Evolutionary conservation across 2,888 invertebrate genomes (phyloP), one percentile per base, ranked within the genome.

Genomic region (Cyclophora punctaria): DNA sequence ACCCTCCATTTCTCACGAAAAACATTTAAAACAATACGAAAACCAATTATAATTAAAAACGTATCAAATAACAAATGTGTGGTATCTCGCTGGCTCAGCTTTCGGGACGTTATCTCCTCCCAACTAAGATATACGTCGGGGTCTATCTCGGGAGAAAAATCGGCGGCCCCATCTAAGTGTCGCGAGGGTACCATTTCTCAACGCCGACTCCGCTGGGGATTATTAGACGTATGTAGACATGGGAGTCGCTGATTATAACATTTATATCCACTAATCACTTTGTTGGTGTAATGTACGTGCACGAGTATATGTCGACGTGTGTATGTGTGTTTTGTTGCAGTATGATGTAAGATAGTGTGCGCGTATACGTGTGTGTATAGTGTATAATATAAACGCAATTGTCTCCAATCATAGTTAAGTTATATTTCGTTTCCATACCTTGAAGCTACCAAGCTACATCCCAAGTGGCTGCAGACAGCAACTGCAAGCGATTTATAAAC

Each of bases 121-220:
- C 56, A 52, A 57, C 58, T 34, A 66, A 74, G 74, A 74, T 73
- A 72, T 70, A 74, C 71, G 73, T 59, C 2, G 55, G 53, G 63
- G 60, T 69, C 71, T 79, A 78, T 80, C 80, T 75, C 71, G 57
- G 57, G 74, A 78, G 80, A 79, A 78, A 80, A 80, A 81, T 80
- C 73, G 75, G 70, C 60, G 71, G 67, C 57, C 69, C 64, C 71
- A 73, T 75, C 74, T 69, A 67, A 60, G 56, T 62, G 66, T 66
- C 76, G 69, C 73, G 64, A 59, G 65, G 75, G 73, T 60, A 69
- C 73, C 66, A 80, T 79, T 75, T 73, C 66, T 80, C 79, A 78
- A 67, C 57, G 59, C 53, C 49, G 67, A 63, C 60, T 60, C 59
- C 71, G 52, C 69, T 56, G 51, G 67, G 70, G 69, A 65, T 70